A percentile compares a stretch with the other conserved stretches of the same genome.
Conservation (phyloP, 2,888 invertebrate species). For the Lapara coniferarum region DNA sequence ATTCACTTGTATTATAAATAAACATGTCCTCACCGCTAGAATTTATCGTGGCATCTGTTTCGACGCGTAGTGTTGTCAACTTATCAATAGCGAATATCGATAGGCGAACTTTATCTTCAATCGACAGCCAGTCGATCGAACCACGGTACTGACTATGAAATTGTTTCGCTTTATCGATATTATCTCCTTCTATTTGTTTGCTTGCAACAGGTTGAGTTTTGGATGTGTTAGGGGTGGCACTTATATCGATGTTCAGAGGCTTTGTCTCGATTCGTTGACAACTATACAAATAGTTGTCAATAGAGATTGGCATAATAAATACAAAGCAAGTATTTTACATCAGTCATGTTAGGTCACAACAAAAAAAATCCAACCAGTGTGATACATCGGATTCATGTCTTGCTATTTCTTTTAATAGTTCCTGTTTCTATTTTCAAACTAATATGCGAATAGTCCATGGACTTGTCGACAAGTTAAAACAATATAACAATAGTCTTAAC, state of each 20-base stretch:
- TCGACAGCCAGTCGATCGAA: conserved; percentile 46
- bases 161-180: conserved; percentile 43
- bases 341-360: too few relatives aligned
- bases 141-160: conserved; percentile 42
- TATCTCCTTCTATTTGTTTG: conserved; percentile 37
- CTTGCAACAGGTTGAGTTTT: conserved; percentile 32
- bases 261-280: too few relatives aligned
- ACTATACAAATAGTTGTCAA: too few relatives aligned
- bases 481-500: too few relatives aligned
- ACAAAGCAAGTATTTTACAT: too few relatives aligned
- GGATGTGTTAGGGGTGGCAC: conserved; percentile 1
- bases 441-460: too few relatives aligned
- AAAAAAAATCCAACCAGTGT: too few relatives aligned
- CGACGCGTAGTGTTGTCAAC: conserved; percentile 44
- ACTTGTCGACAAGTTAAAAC: too few relatives aligned
- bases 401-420: too few relatives aligned
- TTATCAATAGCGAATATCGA: conserved; percentile 48
- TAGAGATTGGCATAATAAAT: too few relatives aligned
- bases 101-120: conserved; percentile 49
- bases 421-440: too few relatives aligned
- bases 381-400: too few relatives aligned
- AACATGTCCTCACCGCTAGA: conserved; percentile 39
- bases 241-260: neutral
- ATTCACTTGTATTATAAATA: conserved; percentile 38
- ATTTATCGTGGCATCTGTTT: conserved; percentile 51